These are phyloP conservation scores for Hippocampus mohnikei DNA, from an alignment of 2,113 vertebrate genomes.

Conservation along the genomic window DNA sequence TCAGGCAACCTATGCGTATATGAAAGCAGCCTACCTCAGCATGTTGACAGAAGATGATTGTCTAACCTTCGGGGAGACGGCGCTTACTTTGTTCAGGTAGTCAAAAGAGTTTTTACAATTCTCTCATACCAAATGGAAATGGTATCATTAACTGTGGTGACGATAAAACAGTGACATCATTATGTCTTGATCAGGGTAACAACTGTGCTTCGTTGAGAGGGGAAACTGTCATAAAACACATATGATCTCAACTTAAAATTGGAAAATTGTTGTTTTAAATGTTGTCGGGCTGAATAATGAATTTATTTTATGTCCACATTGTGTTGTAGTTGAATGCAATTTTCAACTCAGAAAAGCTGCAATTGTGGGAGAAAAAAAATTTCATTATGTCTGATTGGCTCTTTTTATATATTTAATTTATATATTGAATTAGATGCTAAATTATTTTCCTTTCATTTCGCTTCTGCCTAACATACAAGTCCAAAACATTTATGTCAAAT, in stretches of 20 bases:
- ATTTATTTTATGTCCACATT: too few species aligned
- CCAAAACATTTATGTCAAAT: too few species aligned
- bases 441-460: too few species aligned
- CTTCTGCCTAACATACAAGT: too few species aligned
- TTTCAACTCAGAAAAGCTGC: too few species aligned
- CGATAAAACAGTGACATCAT: neutral
- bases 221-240: neutral
- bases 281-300: neutral
- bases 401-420: too few species aligned
- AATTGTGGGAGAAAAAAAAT: too few species aligned
- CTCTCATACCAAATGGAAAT: slow-evolving; percentile 9
- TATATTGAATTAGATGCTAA: too few species aligned
- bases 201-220: neutral
- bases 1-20: slow-evolving; percentile 93
- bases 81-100: slow-evolving; percentile 87
- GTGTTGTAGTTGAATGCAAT: too few species aligned
- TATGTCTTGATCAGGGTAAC: neutral
- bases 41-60: slow-evolving; percentile 89
- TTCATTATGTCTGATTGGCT: too few species aligned
- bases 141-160: slow-evolving; percentile 18
- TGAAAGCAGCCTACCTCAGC: slow-evolving; percentile 97
- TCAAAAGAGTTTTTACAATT: neutral
- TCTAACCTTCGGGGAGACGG: slow-evolving; percentile 85
- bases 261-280: neutral
- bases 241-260: neutral